Base-by-base conservation (phyloP, 2,797 vertebrate species). In the Bucorvus abyssinicus region DNA sequence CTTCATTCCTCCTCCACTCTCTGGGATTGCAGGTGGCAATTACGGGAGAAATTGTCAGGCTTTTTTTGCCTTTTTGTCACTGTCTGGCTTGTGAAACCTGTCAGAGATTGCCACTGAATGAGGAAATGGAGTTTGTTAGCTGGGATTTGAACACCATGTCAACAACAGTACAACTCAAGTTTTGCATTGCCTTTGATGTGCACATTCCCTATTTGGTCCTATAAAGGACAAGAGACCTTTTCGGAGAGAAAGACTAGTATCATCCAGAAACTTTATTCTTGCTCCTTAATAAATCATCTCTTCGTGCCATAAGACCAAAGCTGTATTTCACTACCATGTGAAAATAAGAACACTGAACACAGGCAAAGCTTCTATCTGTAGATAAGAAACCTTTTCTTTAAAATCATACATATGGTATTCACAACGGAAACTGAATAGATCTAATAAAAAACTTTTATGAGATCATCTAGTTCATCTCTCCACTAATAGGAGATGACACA, bases 21-120 rank as follows among this genome's bases (percentile, higher is more conserved):
- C 81, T 84, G 89, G 61, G 69, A 93, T 74, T 92, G 69, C 60
- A 91, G 93, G 87, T 86, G 65, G 81, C 56, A 96, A 92, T 92
- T 95, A 79, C 17, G 71, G 69, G 52, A 86, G 60, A 71, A 84
- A 82, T 40, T 56, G 63, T 63, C 71, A 77, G 38, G 61, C 56
- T 49, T 55, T 75, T 61, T 63, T 59, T 27, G 4, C 16, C 12
- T 47, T 77, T 77, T 88, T 69, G 9, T 70, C 81, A 70, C 42
- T 36, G 32, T 83, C 90, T 53, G 6, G 47, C 63, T 70, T 18
- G 27, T 53, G 44, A 86, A 94, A 49, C 42, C 30, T 71, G 26
- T 59, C 24, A 42, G 44, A 78, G 70, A 36, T 49, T 71, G 73
- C 30, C 0, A 1, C n/a, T 64, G 73, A 40, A 44, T 50, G 20